Conservation (phyloP, 1,140 invertebrate species). For the Paramacrobiotus metropolitanus region DNA sequence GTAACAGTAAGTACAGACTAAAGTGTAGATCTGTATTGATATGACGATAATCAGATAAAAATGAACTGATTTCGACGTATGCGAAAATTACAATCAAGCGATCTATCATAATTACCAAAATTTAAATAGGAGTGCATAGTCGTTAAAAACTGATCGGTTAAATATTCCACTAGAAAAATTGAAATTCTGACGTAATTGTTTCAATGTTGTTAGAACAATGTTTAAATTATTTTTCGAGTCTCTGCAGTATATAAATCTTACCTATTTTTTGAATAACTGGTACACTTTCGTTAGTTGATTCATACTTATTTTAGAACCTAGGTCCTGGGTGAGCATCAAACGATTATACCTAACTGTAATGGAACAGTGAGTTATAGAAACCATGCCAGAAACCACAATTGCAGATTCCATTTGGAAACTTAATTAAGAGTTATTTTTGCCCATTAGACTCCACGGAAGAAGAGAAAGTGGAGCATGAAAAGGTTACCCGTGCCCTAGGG, state of each 20-base stretch:
- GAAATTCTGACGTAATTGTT: background rate
- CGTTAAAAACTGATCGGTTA: background rate
- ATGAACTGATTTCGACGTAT: background rate
- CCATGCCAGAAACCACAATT: too few relatives aligned
- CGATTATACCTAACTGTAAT: too few relatives aligned
- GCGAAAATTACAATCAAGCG: background rate
- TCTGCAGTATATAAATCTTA: too few relatives aligned
- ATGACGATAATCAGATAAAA: too few relatives aligned
- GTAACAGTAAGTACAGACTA: conserved; percentile 19
- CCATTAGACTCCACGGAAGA: background rate
- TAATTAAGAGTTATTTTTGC: background rate
- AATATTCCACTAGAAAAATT: background rate
- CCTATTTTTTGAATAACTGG: background rate
- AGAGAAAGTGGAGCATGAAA: conserved; percentile 21
- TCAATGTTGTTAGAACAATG: too few relatives aligned
- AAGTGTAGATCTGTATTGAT: too few relatives aligned
- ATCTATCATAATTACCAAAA: background rate
- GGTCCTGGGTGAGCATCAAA: too few relatives aligned
- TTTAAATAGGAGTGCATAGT: background rate
- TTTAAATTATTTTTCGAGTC: too few relatives aligned
- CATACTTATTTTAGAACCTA: too few relatives aligned
- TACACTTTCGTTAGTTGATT: too few relatives aligned
- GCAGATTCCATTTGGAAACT: too few relatives aligned
- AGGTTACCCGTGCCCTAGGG: conserved; percentile 41
- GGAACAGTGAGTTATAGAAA: too few relatives aligned